Evolutionary conservation across 1,140 invertebrate species (phyloP), one percentile per base, ranked within the genome.

Genomic region (Pseudomyrmex gracilis): DNA sequence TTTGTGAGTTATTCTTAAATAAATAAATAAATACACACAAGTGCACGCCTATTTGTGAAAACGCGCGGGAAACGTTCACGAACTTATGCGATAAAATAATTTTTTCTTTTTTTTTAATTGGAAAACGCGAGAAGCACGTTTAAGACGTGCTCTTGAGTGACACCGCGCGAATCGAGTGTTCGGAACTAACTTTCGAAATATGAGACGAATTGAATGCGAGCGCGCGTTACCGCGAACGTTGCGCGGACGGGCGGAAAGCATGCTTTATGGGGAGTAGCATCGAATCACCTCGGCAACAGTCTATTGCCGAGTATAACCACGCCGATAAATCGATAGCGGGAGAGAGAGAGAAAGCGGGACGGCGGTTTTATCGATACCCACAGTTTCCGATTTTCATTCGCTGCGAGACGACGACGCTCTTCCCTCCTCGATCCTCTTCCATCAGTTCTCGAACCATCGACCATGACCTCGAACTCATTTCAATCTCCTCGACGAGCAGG

Each of bases 311-410:
- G 7, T 34, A 34, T 71, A 89, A 90, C 88, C 74, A 87, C 78
- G 49, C 83, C 91, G 87, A 93, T 92, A 92, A 92, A 93, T 92
- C 92, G 87, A 90, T 92, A 86, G 83, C 34, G 5, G n/a, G 17
- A 60, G 77, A 74, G 61, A 84, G 5, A 12, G 17, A 60, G 77
- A 74, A 57, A 84, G 57, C 15, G n/a, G 70, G 80, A 91, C 80
- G 86, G 85, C 77, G 84, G 87, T 86, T 86, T 90, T 90, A 91
- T 92, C 90, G 87, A 92, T 92, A 90, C 78, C 86, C 70, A 87
- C 84, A 83, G 85, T 90, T 91, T 91, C 90, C 87, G 89, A 92
- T 91, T 93, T 92, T 89, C 89, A 90, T 93, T 90, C 90, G 87
- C 85, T 87, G 85, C 90, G 88, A 90, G 86, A 84, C 85, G 89